Evolutionary conservation across 2,888 invertebrate species (phyloP), one percentile per base, ranked within the genome.

Genomic region (Bursaphelenchus okinawaensis): DNA sequence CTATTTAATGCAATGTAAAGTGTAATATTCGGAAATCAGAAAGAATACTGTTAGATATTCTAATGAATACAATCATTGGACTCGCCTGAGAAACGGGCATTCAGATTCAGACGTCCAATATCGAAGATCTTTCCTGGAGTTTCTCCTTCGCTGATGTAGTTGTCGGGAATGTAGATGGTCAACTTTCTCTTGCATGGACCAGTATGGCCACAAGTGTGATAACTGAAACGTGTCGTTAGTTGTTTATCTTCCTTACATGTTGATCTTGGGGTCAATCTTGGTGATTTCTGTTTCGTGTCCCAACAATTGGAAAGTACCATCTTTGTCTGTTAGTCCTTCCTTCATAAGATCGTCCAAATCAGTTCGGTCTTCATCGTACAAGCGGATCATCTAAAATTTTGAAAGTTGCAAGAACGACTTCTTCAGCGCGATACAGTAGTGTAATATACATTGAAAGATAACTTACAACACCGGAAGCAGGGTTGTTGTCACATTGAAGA

Each of bases 331-430:
- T 54, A 69, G 61, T 26, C 67, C 68, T 62, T 78, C 77, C 26
- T 73, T 75, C 63, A 78, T 68, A 24, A 78, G 69, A 55, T 75
- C 75, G 63, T 78, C 78, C 16, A 77, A 66, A 55, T 71, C 72
- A 26, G 77, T 76, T 68, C 77, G 12, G 40, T 40, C 40, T 40
- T 40, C 40, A 6, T 40, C 40, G 6, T 40, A 40, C 3, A 40
- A n/a, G 12, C 40, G 12, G 12, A 40, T n/a, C 40, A 40, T 40
- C 40, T 40, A 40, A 1, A 40, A 40, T 12, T 1, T 4, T 40
- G 16, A 6, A 6, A n/a, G n/a, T n/a, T n/a, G n/a, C n/a, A n/a
- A n/a, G n/a, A n/a, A n/a, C n/a, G n/a, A n/a, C n/a, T n/a, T n/a
- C n/a, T n/a, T n/a, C n/a, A n/a, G n/a, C n/a, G n/a, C n/a, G n/a